Evolutionary conservation across 2,113 vertebrate genomes (phyloP), one percentile per base, ranked within the genome.

Genomic region (Mirounga angustirostris): DNA sequence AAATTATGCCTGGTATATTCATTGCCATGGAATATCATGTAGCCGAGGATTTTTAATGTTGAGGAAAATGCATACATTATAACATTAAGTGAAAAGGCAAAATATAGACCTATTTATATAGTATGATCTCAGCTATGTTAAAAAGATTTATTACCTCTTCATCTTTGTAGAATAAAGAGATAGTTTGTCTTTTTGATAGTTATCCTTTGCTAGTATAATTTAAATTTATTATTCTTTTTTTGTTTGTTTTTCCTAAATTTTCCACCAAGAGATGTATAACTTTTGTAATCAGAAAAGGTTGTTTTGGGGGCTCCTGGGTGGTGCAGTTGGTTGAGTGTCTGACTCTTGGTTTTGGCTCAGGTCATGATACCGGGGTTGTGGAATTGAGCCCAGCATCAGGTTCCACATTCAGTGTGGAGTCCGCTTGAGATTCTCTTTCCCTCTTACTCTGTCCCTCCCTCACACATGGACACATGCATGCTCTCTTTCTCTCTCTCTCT

Each of bases 11-110:
- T 90, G 11, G 40, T 80, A 21, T 61, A 73, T 74, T 84, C 43
- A 58, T 85, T 93, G 59, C 46, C 33, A 67, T 90, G 40, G 54
- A 90, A 80, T 52, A 80, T 73, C n/a, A 73, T 81, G 30, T 5
- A 79, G 43, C 58, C 36, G 56, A 71, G 61, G 69, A 81, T 81
- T 97, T 93, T 93, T 90, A 93, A 40, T 90, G 61, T 65, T 91
- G 67, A 61, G 83, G 59, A 95, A 96, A 80, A 85, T 93, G 28
- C 24, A 16, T 89, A 33, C 3, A 74, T 88, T 86, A 28, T 91
- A 80, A 86, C 69, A 21, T 81, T 91, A 91, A 91, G 7, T 87
- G 40, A 95, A 95, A 93, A 87, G 36, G 4, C 9, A 95, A 69
- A 59, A 56, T 89, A 30, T n/a, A 89, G 59, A 63, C 36, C 89